Conservation (phyloP, 2,888 invertebrate genomes). For the Allolobophora icterica region DNA sequence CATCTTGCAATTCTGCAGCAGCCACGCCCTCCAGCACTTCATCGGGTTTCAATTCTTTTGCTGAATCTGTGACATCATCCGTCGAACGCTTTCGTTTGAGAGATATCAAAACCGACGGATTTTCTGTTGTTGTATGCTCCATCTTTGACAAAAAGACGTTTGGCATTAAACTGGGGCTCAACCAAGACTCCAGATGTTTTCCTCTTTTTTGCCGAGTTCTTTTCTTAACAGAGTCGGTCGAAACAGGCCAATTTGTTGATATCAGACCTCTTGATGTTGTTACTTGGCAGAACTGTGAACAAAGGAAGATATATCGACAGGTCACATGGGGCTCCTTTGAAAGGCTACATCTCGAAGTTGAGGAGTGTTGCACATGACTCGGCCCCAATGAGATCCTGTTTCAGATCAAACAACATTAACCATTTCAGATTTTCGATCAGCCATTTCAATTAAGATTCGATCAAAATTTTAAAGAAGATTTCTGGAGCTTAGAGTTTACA, state of each 20-base stretch:
- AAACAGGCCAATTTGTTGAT: background rate
- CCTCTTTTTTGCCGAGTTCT: background rate
- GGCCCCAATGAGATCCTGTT: background rate
- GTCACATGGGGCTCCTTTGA: background rate
- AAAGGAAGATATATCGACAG: background rate
- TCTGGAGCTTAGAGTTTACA: background rate
- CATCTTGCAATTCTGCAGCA: background rate
- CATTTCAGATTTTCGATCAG: background rate
- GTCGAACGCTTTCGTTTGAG: background rate
- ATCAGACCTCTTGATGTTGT: background rate
- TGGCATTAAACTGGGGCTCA: background rate
- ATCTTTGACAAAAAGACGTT: background rate
- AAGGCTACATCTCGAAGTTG: background rate
- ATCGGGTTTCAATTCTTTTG: background rate
- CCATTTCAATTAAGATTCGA: no score
- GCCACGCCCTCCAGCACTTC: background rate
- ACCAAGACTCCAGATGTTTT: background rate
- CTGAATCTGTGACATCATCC: background rate
- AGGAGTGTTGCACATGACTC: background rate
- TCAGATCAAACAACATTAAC: background rate
- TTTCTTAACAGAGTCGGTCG: background rate
- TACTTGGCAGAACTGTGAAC: background rate
- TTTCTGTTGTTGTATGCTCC: background rate
- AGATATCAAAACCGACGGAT: background rate
- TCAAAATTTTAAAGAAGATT: no score